Percentiles rank a stretch among this genome's conserved stretches.
Evolutionary conservation across 1,140 invertebrate species (phyloP).

Genomic region (Augochlora pura): DNA sequence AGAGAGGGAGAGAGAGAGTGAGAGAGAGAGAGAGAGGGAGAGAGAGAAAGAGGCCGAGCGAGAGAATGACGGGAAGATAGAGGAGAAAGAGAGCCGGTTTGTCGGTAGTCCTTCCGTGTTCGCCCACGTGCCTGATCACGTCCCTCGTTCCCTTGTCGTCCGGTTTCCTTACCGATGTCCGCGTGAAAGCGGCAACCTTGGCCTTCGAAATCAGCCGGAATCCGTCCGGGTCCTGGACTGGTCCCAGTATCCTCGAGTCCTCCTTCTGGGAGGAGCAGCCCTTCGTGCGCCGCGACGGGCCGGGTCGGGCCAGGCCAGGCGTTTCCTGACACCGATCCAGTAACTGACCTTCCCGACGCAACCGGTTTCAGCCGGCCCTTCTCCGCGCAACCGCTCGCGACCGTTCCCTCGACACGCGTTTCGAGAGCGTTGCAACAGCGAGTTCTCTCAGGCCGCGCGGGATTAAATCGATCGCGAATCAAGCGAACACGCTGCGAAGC

Average conservation of each 20-base stretch:
- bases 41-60: neutral
- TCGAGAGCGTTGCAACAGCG: too few relatives aligned
- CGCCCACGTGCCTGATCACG: slow-evolving; percentile 43
- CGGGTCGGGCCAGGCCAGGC: too few relatives aligned
- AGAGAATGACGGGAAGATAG: neutral
- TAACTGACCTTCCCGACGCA: slow-evolving; percentile 64
- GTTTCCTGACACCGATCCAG: slow-evolving; percentile 27
- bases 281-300: neutral
- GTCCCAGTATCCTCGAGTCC: too few relatives aligned
- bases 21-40: neutral
- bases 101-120: slow-evolving; percentile 36
- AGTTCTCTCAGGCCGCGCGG: too few relatives aligned
- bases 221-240: too few relatives aligned
- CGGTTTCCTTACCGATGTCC: neutral
- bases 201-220: slow-evolving; percentile 42
- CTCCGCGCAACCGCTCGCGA: neutral
- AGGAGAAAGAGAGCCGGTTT: neutral
- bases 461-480: too few relatives aligned
- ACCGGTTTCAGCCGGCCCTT: slow-evolving; percentile 44
- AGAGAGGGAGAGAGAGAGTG: neutral
- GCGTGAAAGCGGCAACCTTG: slow-evolving; percentile 50
- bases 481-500: neutral
- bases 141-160: neutral
- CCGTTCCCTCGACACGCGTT: slow-evolving; percentile 21
- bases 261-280: neutral